Percentiles rank a stretch among this genome's conserved stretches.
phyloP scores from a whole-genome alignment of 2,888 invertebrate genomes.

The Digitonthophagus gazella region DNA sequence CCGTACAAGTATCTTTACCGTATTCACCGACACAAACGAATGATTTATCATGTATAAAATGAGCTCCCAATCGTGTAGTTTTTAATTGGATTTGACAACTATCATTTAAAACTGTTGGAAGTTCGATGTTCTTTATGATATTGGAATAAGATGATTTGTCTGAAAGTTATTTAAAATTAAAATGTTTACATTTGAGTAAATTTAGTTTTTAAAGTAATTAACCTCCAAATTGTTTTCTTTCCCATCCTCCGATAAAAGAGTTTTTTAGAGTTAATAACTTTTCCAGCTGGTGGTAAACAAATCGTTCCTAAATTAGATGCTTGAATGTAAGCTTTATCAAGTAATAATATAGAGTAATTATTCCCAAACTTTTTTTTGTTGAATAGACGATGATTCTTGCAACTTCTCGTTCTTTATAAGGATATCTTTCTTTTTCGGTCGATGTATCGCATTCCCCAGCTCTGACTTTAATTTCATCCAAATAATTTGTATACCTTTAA shows the following conservation, averaged over 20 bases:
- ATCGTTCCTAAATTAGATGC: slow-evolving; percentile 70
- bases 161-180: slow-evolving; percentile 15
- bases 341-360: slow-evolving; percentile 71
- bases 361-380: slow-evolving; percentile 68
- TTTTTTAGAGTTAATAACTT: slow-evolving; percentile 51
- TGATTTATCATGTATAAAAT: slow-evolving; percentile 64
- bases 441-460: slow-evolving; percentile 85
- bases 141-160: slow-evolving; percentile 52
- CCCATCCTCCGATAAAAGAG: slow-evolving; percentile 76
- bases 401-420: slow-evolving; percentile 69
- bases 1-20: slow-evolving; percentile 70
- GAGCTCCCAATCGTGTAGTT: slow-evolving; percentile 64
- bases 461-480: slow-evolving; percentile 52
- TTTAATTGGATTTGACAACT: slow-evolving; percentile 55
- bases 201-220: slow-evolving; percentile 3
- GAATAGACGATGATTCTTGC: slow-evolving; percentile 60
- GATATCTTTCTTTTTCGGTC: slow-evolving; percentile 65
- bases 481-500: slow-evolving; percentile 35
- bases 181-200: no score
- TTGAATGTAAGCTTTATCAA: slow-evolving; percentile 59
- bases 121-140: slow-evolving; percentile 66
- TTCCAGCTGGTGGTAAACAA: slow-evolving; percentile 60
- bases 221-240: slow-evolving; percentile 66
- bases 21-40: slow-evolving; percentile 77
- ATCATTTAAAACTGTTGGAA: slow-evolving; percentile 60